Evolutionary conservation across 2,113 vertebrate species (phyloP).

Genomic region (Sarotherodon lohbergeri): DNA sequence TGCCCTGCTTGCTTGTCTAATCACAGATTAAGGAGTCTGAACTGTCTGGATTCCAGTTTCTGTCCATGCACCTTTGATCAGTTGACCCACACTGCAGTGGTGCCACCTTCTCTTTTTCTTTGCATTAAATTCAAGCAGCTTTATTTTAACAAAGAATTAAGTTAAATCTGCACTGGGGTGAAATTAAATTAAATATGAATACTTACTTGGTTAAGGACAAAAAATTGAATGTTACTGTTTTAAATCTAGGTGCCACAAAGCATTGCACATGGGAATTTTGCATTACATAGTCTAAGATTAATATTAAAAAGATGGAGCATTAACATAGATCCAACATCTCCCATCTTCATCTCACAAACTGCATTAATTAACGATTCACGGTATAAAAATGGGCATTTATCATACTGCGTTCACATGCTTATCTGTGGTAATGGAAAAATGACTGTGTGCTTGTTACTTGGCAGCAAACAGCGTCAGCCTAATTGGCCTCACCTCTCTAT

Average conservation of each 20-base stretch:
- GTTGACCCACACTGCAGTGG: neutral
- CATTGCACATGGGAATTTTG: neutral
- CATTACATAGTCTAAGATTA: neutral
- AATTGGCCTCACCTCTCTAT: neutral
- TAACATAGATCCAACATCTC: neutral
- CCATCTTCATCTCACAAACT: neutral
- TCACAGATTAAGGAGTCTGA: conserved; percentile 46
- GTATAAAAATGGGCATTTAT: neutral
- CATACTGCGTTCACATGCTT: neutral
- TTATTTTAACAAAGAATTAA: neutral
- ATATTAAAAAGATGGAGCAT: neutral
- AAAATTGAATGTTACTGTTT: neutral
- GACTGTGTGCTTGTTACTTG: neutral
- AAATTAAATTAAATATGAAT: neutral
- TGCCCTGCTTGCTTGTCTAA: conserved; percentile 34
- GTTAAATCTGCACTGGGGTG: neutral
- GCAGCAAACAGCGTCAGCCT: neutral
- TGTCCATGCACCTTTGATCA: neutral
- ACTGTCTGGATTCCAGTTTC: conserved; percentile 22
- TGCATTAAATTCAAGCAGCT: neutral
- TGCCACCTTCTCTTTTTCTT: neutral
- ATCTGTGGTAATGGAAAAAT: neutral
- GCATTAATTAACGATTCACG: neutral
- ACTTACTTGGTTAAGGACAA: neutral
- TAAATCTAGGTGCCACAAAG: neutral